Percentiles rank a stretch among this genome's conserved stretches.
Conservation (phyloP, 2,888 invertebrate genomes). For the Mimumesa dahlbomi region DNA sequence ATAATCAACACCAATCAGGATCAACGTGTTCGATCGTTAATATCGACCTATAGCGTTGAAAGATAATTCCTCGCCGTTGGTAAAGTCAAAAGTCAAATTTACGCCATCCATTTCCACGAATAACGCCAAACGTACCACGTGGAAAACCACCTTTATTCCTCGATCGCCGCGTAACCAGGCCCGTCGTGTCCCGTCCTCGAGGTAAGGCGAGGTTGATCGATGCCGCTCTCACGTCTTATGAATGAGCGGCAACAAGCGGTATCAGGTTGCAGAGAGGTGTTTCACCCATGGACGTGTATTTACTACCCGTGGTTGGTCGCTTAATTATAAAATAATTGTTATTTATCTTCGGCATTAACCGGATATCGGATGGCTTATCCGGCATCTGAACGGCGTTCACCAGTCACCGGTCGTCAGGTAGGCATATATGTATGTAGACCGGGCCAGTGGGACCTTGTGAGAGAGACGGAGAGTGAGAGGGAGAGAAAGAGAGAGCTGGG, state of each 20-base stretch:
- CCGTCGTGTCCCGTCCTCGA: not conserved
- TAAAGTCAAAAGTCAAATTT: not conserved
- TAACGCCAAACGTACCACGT: too few species aligned
- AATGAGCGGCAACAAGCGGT: conserved; percentile 72
- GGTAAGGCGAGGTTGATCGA: conserved; percentile 71
- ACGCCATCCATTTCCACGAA: too few species aligned
- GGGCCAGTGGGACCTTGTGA: conserved; percentile 1
- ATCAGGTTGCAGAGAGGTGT: conserved; percentile 69
- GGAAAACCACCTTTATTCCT: too few species aligned
- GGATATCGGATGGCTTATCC: conserved; percentile 66
- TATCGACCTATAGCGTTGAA: too few species aligned
- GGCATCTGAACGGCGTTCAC: conserved; percentile 45
- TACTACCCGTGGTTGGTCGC: conserved; percentile 63
- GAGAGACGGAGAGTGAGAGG: not conserved
- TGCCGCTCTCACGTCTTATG: conserved; percentile 74
- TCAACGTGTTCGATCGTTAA: too few species aligned
- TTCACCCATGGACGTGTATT: conserved; percentile 59
- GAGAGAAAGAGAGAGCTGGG: conserved; percentile 8
- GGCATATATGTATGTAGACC: conserved; percentile 5
- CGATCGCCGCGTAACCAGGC: conserved; percentile 3
- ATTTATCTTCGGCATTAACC: conserved; percentile 71
- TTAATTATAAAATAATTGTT: conserved; percentile 78
- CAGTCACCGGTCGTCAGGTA: conserved; percentile 31
- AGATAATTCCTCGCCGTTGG: too few species aligned
- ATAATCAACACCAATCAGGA: too few species aligned